Conservation (phyloP, 2,113 vertebrate species). For the Lonchura striata region DNA sequence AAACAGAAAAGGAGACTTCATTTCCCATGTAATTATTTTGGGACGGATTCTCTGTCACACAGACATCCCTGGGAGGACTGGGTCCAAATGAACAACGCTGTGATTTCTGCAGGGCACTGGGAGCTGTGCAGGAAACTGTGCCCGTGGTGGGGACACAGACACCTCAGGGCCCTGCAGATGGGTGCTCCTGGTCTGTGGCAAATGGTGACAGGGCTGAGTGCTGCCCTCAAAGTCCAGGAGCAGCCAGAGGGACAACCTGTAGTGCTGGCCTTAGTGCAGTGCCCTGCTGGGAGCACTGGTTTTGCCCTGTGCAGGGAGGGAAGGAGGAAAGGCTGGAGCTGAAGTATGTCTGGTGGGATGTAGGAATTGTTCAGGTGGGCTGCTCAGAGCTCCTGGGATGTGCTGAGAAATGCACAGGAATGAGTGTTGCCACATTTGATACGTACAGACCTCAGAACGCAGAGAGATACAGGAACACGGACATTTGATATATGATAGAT, state of each 20-base stretch:
- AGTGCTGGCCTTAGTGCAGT: neutral
- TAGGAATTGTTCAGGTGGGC: neutral
- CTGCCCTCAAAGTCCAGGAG: neutral
- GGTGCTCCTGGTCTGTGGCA: neutral
- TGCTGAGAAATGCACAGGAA: fast-evolving
- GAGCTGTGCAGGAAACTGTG: neutral
- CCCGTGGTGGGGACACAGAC: fast-evolving
- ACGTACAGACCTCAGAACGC: fast-evolving
- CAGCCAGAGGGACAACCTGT: neutral
- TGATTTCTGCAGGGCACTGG: neutral
- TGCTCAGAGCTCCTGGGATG: neutral
- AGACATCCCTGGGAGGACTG: neutral
- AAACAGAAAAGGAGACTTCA: slow-evolving; percentile 72
- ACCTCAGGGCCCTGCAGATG: neutral
- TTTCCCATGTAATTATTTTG: slow-evolving; percentile 62
- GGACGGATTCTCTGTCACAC: neutral
- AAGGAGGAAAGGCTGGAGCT: neutral
- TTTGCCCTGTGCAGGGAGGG: neutral
- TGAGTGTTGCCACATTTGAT: fast-evolving
- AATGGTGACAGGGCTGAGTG: fast-evolving
- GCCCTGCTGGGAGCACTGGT: neutral
- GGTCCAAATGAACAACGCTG: neutral
- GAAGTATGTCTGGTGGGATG: neutral
- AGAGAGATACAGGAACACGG: too few relatives aligned
- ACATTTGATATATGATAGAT: too few relatives aligned